Evolutionary conservation across 2,113 vertebrate species (phyloP).

Genomic region (Solenodon paradoxus): DNA sequence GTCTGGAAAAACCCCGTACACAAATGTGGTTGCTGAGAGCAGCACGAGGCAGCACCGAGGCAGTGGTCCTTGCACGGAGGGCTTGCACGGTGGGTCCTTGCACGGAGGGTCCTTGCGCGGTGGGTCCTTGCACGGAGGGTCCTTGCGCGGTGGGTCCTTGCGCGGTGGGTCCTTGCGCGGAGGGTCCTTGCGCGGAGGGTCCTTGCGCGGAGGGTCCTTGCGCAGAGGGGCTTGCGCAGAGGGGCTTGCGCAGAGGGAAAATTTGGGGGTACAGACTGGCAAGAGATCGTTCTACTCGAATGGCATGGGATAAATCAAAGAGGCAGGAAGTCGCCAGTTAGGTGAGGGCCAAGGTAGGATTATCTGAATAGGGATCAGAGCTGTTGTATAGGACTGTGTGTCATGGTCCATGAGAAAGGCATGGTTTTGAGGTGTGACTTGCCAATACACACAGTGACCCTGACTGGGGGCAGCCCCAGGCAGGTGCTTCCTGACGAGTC

Average conservation of each 20-base stretch:
- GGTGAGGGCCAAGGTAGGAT: neutral
- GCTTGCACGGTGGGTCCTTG: too few species aligned
- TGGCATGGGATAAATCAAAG: neutral
- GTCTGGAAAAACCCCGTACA: neutral
- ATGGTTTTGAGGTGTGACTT: neutral
- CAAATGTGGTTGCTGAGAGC: too few species aligned
- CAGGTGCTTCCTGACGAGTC: neutral
- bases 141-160: too few species aligned
- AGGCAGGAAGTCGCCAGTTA: neutral
- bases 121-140: too few species aligned
- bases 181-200: too few species aligned
- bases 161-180: too few species aligned
- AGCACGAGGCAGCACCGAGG: neutral
- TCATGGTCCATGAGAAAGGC: neutral
- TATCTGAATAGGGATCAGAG: neutral
- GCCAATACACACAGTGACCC: too few species aligned
- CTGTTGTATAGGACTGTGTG: rapidly evolving
- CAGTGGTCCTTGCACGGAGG: too few species aligned
- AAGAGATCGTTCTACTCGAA: neutral
- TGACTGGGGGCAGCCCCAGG: neutral
- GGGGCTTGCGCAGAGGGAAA: too few species aligned
- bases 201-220: too few species aligned
- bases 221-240: too few species aligned
- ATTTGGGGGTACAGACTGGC: neutral
- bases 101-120: too few species aligned